These are phyloP conservation scores for Achatina immaculata DNA, from an alignment of 1,140 invertebrate genomes.

Conservation along the genomic window DNA sequence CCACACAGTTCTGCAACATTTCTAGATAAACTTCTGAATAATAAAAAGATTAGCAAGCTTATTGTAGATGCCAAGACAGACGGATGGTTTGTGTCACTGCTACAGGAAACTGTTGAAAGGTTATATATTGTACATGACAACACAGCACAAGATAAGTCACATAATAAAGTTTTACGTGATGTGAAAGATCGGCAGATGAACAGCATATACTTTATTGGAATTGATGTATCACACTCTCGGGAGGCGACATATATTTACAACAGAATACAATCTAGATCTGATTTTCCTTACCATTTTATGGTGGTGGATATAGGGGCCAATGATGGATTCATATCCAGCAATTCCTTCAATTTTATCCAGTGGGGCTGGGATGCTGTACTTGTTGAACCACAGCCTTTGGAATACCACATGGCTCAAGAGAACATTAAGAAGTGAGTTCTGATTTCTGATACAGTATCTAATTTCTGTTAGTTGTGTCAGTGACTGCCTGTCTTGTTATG, in stretches of 20 bases:
- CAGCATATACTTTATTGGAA: constrained; percentile 46
- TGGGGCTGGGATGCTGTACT: constrained; percentile 62
- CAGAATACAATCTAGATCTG: constrained; percentile 41
- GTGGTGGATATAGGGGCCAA: constrained; percentile 66
- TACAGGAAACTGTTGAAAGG: constrained; percentile 51
- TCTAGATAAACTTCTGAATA: neutral
- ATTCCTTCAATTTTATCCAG: constrained; percentile 67
- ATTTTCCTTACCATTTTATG: constrained; percentile 43
- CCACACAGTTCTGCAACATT: constrained; percentile 28
- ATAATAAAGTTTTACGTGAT: neutral
- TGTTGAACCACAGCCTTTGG: constrained; percentile 56
- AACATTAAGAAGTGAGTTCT: constrained; percentile 53
- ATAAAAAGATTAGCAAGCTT: neutral
- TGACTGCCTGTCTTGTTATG: too few species aligned
- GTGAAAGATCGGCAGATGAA: constrained; percentile 2
- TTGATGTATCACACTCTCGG: constrained; percentile 58
- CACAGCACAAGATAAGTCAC: neutral
- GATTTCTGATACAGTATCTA: too few species aligned
- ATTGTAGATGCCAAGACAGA: constrained; percentile 37
- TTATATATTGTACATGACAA: constrained; percentile 44
- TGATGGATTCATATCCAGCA: constrained; percentile 64
- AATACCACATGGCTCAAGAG: constrained; percentile 50
- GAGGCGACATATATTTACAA: constrained; percentile 54
- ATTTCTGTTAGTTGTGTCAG: too few species aligned
- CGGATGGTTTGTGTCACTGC: constrained; percentile 48